A percentile compares a stretch with the other conserved stretches of the same genome.
Evolutionary conservation across 2,113 vertebrate genomes (phyloP).

Genomic region (Nibea albiflora): DNA sequence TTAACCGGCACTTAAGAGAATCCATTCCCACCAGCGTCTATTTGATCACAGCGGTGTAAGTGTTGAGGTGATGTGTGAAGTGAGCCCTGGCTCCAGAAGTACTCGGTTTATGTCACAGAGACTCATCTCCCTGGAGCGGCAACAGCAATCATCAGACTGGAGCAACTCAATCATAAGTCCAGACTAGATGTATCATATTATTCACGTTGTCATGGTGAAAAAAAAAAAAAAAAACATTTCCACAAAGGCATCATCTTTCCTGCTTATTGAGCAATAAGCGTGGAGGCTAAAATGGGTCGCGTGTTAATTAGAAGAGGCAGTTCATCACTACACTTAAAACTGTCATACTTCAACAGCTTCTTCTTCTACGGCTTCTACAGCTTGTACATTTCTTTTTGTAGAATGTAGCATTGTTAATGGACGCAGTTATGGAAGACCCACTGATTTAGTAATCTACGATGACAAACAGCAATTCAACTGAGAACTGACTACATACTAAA

Average conservation of each 20-base stretch:
- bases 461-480: not conserved
- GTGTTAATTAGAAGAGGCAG: slow-evolving; percentile 18
- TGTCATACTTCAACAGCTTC: not conserved
- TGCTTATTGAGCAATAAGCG: slow-evolving; percentile 16
- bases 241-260: slow-evolving; percentile 1
- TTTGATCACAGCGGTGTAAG: slow-evolving; percentile 72
- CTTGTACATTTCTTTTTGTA: not conserved
- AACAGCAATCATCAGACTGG: slow-evolving; percentile 40
- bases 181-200: not conserved
- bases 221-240: not conserved
- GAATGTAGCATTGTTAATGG: not conserved
- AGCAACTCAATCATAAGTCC: slow-evolving; percentile 26
- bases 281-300: slow-evolving; percentile 4
- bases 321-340: slow-evolving; percentile 9
- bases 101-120: slow-evolving; percentile 57
- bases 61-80: slow-evolving; percentile 71
- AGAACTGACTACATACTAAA: not conserved
- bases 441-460: not conserved
- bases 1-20: slow-evolving; percentile 78
- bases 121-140: slow-evolving; percentile 41
- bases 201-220: not conserved
- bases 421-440: not conserved
- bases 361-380: no score
- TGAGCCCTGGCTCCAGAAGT: slow-evolving; percentile 41
- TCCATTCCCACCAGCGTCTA: slow-evolving; percentile 67